phyloP scores from a whole-genome alignment of 1,140 invertebrate genomes.

The Drosophila yakuba region DNA sequence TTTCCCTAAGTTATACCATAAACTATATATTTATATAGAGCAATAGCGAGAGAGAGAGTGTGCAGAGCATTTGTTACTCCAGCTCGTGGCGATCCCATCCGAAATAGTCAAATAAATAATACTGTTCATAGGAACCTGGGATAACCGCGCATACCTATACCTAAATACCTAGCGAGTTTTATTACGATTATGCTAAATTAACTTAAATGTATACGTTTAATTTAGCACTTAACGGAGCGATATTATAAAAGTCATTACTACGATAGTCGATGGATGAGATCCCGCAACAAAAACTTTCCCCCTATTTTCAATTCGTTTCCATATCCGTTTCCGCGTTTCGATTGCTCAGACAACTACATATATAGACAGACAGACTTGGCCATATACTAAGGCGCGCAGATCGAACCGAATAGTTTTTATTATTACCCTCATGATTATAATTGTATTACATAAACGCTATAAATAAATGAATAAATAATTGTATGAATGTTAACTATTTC shows the following conservation, averaged over 20 bases:
- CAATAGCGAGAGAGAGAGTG: slow-evolving; percentile 7
- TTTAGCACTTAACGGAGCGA: slow-evolving; percentile 46
- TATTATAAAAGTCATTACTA: slow-evolving; percentile 52
- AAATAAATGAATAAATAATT: slow-evolving; percentile 70
- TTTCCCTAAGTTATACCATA: slow-evolving; percentile 8
- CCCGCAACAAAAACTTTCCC: background rate
- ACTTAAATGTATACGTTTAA: slow-evolving; percentile 39
- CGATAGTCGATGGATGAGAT: slow-evolving; percentile 20
- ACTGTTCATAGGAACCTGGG: slow-evolving; percentile 22
- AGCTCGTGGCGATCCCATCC: slow-evolving; percentile 12
- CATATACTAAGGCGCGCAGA: slow-evolving; percentile 3
- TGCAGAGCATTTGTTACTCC: slow-evolving; percentile 29
- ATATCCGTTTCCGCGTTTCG: slow-evolving; percentile 6
- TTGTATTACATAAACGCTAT: slow-evolving; percentile 68
- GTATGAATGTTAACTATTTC: slow-evolving; percentile 82
- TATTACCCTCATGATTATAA: slow-evolving; percentile 44
- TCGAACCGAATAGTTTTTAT: slow-evolving; percentile 15
- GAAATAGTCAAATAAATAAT: slow-evolving; percentile 29
- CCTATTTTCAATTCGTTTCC: slow-evolving; percentile 9
- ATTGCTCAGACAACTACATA: slow-evolving; percentile 11
- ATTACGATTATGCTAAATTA: slow-evolving; percentile 30
- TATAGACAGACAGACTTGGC: slow-evolving; percentile 14
- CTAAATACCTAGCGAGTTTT: slow-evolving; percentile 12
- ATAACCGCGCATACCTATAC: slow-evolving; percentile 40
- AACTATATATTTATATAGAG: slow-evolving; percentile 6